These are phyloP conservation scores for Drosophila tani DNA, from an alignment of 1,140 invertebrate genomes.

Conservation along the genomic window DNA sequence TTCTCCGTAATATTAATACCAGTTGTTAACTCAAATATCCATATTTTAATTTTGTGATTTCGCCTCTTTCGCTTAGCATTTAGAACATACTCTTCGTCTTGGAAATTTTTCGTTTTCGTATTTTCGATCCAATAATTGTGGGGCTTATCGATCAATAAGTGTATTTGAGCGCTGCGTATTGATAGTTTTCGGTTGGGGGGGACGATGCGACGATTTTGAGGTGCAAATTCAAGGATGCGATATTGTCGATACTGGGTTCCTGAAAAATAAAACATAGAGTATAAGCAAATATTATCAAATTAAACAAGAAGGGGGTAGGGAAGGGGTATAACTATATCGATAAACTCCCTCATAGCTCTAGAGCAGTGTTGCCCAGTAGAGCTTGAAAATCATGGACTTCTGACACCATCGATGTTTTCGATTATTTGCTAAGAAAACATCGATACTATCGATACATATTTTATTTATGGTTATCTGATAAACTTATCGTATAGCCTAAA, in stretches of 20 bases:
- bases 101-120: conserved; percentile 1
- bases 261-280: conserved; percentile 85
- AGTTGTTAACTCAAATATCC: conserved; percentile 72
- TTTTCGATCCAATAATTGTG: conserved; percentile 25
- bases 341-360: too few species aligned
- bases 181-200: conserved; percentile 85
- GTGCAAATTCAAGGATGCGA: conserved; percentile 91
- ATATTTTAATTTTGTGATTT: conserved; percentile 64
- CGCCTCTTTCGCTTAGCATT: conserved; percentile 42
- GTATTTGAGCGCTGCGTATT: conserved; percentile 75
- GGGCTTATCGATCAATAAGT: conserved; percentile 76
- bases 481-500: too few species aligned
- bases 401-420: too few species aligned
- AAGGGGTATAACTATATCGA: too few species aligned
- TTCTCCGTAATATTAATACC: conserved; percentile 68
- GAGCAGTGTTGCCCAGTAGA: too few species aligned
- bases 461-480: too few species aligned
- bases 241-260: conserved; percentile 90
- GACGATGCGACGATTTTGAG: conserved; percentile 87
- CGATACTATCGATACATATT: too few species aligned
- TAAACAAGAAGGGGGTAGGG: too few species aligned
- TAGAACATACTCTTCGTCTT: conserved; percentile 17
- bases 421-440: too few species aligned
- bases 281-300: too few species aligned
- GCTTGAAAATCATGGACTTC: too few species aligned